A percentile compares a stretch with the other conserved stretches of the same genome.
Evolutionary conservation across 1,140 invertebrate species (phyloP).

Genomic region (Heliconius hewitsoni): DNA sequence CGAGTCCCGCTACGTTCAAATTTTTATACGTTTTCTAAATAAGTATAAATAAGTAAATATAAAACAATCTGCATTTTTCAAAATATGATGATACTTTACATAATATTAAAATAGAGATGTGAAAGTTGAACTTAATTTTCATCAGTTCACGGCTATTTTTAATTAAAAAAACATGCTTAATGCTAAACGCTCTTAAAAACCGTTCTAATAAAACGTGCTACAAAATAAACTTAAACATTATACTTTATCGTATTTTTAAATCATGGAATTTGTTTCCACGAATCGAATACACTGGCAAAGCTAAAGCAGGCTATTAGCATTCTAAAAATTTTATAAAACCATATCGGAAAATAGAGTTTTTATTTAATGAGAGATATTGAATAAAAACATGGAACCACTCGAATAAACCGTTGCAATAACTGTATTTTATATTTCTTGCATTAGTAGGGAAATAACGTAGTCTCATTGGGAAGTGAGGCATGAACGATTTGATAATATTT

Average conservation of each 20-base stretch:
- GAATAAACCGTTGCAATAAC: background rate
- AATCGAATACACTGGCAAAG: background rate
- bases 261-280: background rate
- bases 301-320: background rate
- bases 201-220: too few relatives aligned
- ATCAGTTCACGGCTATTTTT: too few relatives aligned
- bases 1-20: too few relatives aligned
- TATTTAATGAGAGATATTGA: background rate
- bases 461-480: background rate
- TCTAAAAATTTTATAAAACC: background rate
- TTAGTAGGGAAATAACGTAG: background rate
- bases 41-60: too few relatives aligned
- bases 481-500: slow-evolving; percentile 12
- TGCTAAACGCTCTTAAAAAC: too few relatives aligned
- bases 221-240: too few relatives aligned
- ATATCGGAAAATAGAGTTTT: background rate
- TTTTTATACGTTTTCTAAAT: too few relatives aligned
- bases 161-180: too few relatives aligned
- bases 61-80: too few relatives aligned
- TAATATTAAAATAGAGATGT: too few relatives aligned
- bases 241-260: background rate
- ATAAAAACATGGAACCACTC: slow-evolving; percentile 10
- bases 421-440: background rate
- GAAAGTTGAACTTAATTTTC: too few relatives aligned
- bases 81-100: too few relatives aligned